Conservation (phyloP, 1,140 invertebrate species). For the Ridgeia piscesae region DNA sequence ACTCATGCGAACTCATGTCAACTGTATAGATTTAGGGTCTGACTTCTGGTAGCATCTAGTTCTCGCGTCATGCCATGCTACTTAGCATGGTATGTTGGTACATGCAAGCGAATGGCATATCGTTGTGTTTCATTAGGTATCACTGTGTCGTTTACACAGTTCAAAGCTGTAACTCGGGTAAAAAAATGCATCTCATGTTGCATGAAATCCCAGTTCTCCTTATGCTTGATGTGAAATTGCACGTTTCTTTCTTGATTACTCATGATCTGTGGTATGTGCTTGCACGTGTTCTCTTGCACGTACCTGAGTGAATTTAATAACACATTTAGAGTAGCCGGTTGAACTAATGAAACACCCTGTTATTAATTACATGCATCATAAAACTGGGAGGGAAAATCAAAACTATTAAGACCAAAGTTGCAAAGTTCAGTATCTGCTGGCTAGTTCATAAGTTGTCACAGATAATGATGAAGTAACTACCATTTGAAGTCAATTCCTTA, state of each 20-base stretch:
- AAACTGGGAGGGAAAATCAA: neutral
- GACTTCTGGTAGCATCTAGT: neutral
- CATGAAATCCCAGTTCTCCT: neutral
- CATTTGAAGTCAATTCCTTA: neutral
- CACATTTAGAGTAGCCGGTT: neutral
- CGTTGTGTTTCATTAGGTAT: neutral
- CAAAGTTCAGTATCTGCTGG: neutral
- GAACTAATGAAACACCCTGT: neutral
- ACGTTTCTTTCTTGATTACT: neutral
- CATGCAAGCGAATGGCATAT: neutral
- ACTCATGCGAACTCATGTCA: neutral
- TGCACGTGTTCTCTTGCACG: neutral
- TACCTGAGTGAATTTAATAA: neutral
- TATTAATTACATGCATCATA: neutral
- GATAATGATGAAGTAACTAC: neutral
- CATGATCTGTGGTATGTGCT: neutral
- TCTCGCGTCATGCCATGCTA: neutral
- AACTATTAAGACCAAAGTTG: neutral
- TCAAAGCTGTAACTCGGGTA: neutral
- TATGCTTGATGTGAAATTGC: slow-evolving; percentile 1
- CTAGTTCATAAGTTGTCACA: neutral
- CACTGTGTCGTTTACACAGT: neutral
- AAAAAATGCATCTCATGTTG: neutral
- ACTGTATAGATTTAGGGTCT: neutral
- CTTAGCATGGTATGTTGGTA: neutral